Base-by-base conservation (phyloP, 2,888 invertebrate genomes). In the Cerastis leucographa region DNA sequence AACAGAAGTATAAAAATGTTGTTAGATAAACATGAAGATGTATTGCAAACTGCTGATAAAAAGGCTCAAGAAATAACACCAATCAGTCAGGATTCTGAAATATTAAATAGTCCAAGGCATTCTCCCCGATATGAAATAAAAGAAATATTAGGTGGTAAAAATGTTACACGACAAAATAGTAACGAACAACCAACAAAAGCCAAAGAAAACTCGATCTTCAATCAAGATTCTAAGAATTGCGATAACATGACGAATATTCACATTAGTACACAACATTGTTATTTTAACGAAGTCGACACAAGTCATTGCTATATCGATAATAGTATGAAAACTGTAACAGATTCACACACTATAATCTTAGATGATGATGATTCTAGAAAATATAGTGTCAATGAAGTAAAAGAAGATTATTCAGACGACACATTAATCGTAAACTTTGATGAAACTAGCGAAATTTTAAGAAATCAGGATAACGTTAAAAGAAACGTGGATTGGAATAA, bases 1-100 rank as follows among this genome's bases (percentile, higher is more conserved):
- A 84, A 90, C 66, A 85, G 25, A 64, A 74, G 80, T 61, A 12
- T 92, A 46, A 74, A 83, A 42, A 74, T 88, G 40, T 73, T 91
- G 40, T 56, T 93, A 61, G 75, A 87, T 69, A 76, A 75, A 22
- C 65, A 68, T 65, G 40, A 74, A 29, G 44, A 67, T 40, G 11
- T 19, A 56, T 29, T 51, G n/a, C 9, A 5, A 12, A 64, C 54
- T 44, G 25, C 17, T 29, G 25, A 66, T 59, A 29, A n/a, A 67
- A 64, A 71, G 22, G 22, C 25, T 67, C 68, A 71, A 51, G 59
- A 64, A 70, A 67, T 46, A 12, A 35, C 29, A 29, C 12, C 56
- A 54, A 22, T 49, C 17, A 69, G 76, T 42, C 22, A 42, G 11
- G 54, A 69, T 59, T 51, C 40, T 0, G 54, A 74, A 65, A 72